phyloP scores from a whole-genome alignment of 2,797 vertebrate species.

The Thalassophryne amazonica region DNA sequence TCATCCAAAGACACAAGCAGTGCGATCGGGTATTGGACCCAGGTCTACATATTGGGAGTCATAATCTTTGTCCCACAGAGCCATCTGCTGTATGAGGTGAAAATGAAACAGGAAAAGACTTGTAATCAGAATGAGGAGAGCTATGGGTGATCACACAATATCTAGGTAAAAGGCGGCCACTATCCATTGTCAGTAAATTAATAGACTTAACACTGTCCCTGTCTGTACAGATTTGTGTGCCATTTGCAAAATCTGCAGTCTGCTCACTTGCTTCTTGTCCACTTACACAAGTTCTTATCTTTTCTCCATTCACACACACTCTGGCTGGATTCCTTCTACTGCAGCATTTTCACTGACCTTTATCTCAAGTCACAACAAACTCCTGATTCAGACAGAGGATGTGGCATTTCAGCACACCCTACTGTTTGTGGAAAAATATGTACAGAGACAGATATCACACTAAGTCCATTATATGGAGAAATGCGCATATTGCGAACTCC shows the following conservation, averaged over 20 bases:
- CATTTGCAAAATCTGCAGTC: slow-evolving; percentile 6
- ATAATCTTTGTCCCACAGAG: too few relatives aligned
- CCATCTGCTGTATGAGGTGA: too few relatives aligned
- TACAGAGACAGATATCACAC: slow-evolving; percentile 12
- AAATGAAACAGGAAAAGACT: too few relatives aligned
- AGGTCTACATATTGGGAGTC: too few relatives aligned
- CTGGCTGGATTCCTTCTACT: slow-evolving; percentile 33
- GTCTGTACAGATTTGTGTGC: not conserved
- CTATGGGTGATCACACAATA: too few relatives aligned
- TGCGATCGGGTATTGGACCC: too few relatives aligned
- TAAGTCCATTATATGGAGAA: slow-evolving; percentile 39
- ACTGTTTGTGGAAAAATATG: slow-evolving; percentile 14
- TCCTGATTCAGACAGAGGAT: slow-evolving; percentile 40
- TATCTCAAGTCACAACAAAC: slow-evolving; percentile 45
- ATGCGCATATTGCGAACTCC: slow-evolving; percentile 38
- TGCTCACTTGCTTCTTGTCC: slow-evolving; percentile 17
- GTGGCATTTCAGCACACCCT: slow-evolving; percentile 13
- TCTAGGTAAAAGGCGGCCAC: too few relatives aligned
- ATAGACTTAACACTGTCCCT: too few relatives aligned
- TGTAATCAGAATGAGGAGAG: too few relatives aligned
- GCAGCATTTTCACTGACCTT: slow-evolving; percentile 48
- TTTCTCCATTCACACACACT: slow-evolving; percentile 26
- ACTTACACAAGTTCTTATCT: slow-evolving; percentile 42
- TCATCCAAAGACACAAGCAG: too few relatives aligned
- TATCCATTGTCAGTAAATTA: too few relatives aligned